Evolutionary conservation across 2,888 invertebrate species (phyloP).

Genomic region (Ophonus ardosiacus): DNA sequence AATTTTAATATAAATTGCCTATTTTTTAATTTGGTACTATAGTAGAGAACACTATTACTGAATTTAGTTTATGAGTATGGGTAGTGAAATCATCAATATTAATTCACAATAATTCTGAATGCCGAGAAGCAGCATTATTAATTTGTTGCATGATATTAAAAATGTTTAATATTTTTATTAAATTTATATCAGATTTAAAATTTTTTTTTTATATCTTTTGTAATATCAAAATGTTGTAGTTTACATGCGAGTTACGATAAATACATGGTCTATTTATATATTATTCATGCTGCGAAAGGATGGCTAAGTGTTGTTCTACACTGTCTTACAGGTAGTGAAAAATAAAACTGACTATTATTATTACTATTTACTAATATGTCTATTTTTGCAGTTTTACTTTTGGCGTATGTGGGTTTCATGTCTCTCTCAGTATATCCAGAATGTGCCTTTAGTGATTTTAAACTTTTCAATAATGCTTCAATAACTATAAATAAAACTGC

Average conservation of each 20-base stretch:
- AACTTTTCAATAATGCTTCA: not conserved
- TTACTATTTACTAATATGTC: not conserved
- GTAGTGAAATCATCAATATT: too few relatives aligned
- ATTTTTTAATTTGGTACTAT: too few relatives aligned
- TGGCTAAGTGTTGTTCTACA: constrained; percentile 70
- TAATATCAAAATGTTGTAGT: constrained; percentile 59
- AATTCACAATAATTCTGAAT: too few relatives aligned
- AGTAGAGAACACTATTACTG: too few relatives aligned
- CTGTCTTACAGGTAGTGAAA: constrained; percentile 68
- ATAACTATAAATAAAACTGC: not conserved
- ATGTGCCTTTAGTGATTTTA: constrained; percentile 5
- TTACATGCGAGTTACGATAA: constrained; percentile 69
- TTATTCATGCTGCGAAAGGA: constrained; percentile 69
- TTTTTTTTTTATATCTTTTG: not conserved
- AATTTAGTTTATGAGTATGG: too few relatives aligned
- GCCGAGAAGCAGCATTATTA: too few relatives aligned
- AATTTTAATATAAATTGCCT: too few relatives aligned
- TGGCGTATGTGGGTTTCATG: constrained; percentile 22
- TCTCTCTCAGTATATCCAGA: not conserved
- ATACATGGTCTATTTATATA: constrained; percentile 69
- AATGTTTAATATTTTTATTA: too few relatives aligned
- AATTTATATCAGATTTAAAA: too few relatives aligned
- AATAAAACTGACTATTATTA: not conserved
- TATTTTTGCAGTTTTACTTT: constrained; percentile 45
- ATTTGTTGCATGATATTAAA: too few relatives aligned